phyloP scores from a whole-genome alignment of 2,888 invertebrate genomes.

The Rhopalosiphum nymphaeae region DNA sequence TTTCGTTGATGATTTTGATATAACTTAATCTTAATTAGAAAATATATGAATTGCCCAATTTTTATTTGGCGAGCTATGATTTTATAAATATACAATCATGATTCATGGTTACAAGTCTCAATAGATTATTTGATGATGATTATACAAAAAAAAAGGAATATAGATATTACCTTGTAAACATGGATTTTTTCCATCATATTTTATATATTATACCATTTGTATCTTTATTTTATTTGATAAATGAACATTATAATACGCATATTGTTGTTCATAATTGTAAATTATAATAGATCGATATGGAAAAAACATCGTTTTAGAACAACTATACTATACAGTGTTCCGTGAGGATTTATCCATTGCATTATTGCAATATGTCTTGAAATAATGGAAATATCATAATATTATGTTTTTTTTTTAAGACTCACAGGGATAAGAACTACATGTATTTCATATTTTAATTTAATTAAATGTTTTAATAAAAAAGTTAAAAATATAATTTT shows the following conservation, averaged over 20 bases:
- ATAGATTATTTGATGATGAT: neutral
- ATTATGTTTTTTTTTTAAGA: too few species aligned
- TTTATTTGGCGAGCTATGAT: neutral
- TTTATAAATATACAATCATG: neutral
- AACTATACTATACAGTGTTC: neutral
- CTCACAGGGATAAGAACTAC: too few species aligned
- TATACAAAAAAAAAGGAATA: neutral
- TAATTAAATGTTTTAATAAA: too few species aligned
- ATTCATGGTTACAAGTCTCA: neutral
- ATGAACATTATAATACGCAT: neutral
- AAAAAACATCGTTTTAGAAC: neutral
- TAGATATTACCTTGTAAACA: too few species aligned
- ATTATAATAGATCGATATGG: neutral
- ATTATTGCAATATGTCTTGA: too few species aligned
- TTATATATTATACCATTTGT: neutral
- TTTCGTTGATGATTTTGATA: neutral
- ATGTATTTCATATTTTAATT: too few species aligned
- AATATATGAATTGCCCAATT: neutral
- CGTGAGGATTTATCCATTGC: too few species aligned
- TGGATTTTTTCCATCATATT: too few species aligned
- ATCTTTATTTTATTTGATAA: neutral
- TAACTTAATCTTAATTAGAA: neutral
- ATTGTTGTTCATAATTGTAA: neutral
- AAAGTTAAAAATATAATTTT: too few species aligned
- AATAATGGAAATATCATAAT: too few species aligned